phyloP scores from a whole-genome alignment of 1,140 invertebrate genomes.

The Drosophila kikkawai region DNA sequence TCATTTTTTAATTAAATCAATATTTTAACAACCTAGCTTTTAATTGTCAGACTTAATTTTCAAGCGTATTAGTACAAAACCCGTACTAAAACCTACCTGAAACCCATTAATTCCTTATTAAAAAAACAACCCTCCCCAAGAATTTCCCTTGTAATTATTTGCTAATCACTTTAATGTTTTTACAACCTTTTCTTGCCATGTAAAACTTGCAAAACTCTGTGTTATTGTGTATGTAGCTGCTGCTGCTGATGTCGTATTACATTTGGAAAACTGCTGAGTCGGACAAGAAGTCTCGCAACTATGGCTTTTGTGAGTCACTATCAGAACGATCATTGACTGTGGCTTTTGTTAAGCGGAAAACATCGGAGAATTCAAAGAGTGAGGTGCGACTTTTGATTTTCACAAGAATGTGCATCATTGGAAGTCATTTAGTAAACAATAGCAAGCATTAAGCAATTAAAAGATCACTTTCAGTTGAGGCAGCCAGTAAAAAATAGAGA shows the following conservation, averaged over 20 bases:
- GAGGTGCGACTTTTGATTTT: constrained; percentile 46
- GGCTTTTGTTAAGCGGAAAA: constrained; percentile 32
- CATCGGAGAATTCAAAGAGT: neutral
- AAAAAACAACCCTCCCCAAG: no score
- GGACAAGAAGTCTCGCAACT: constrained; percentile 37
- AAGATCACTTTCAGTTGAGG: constrained; percentile 51
- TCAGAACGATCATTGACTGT: constrained; percentile 45
- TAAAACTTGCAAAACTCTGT: constrained; percentile 64
- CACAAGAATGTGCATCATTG: constrained; percentile 54
- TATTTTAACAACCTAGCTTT: neutral
- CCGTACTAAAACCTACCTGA: no score
- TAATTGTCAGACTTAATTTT: neutral
- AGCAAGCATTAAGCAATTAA: constrained; percentile 30
- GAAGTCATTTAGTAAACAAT: constrained; percentile 18
- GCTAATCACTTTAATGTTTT: neutral
- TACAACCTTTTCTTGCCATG: constrained; percentile 33
- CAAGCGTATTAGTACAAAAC: no score
- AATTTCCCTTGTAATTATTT: neutral
- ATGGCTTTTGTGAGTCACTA: constrained; percentile 57
- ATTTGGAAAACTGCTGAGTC: constrained; percentile 65
- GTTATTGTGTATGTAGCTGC: constrained; percentile 25
- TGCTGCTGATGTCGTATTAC: constrained; percentile 35
- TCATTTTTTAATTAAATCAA: neutral
- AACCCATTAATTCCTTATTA: no score
- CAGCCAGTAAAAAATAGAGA: constrained; percentile 52